Evolutionary conservation across 2,797 vertebrate genomes (phyloP).

Genomic region (Oryzias dopingdopingensis): DNA sequence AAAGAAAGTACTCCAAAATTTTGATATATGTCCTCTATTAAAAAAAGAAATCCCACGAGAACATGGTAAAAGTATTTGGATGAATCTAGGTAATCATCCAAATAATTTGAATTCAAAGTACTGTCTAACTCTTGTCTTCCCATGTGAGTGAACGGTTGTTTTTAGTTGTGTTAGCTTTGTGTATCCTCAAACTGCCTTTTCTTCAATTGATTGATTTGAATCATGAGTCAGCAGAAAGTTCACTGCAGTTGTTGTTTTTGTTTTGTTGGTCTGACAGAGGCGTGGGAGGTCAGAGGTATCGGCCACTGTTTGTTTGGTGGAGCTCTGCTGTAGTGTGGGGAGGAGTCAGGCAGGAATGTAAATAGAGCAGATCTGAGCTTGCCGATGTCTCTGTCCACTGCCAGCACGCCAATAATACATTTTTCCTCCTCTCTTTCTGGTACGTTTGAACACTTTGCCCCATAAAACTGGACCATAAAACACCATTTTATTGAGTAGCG

Average conservation of each 20-base stretch:
- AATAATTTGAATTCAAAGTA: no score
- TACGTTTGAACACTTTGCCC: conserved; percentile 7
- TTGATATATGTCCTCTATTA: no score
- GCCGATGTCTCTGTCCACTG: conserved; percentile 36
- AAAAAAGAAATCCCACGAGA: no score
- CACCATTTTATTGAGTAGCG: conserved; percentile 12
- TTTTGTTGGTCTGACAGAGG: conserved; percentile 36
- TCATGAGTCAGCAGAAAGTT: conserved; percentile 16
- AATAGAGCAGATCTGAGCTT: conserved; percentile 56
- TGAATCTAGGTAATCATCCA: no score
- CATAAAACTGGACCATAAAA: conserved; percentile 23
- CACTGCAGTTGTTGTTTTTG: conserved; percentile 29
- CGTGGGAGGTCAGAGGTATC: conserved; percentile 58
- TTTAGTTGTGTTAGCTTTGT: not conserved
- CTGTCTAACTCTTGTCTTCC: no score
- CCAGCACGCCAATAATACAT: not conserved
- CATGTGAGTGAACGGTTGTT: no score
- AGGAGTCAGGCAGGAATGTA: conserved; percentile 65
- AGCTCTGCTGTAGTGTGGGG: conserved; percentile 53
- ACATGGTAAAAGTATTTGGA: no score
- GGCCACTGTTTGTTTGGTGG: conserved; percentile 45
- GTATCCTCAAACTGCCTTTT: no score
- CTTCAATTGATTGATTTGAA: not conserved
- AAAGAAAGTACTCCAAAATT: no score
- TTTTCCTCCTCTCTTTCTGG: not conserved